phyloP scores from a whole-genome alignment of 2,888 invertebrate species.

The Caenorhabditis angaria region DNA sequence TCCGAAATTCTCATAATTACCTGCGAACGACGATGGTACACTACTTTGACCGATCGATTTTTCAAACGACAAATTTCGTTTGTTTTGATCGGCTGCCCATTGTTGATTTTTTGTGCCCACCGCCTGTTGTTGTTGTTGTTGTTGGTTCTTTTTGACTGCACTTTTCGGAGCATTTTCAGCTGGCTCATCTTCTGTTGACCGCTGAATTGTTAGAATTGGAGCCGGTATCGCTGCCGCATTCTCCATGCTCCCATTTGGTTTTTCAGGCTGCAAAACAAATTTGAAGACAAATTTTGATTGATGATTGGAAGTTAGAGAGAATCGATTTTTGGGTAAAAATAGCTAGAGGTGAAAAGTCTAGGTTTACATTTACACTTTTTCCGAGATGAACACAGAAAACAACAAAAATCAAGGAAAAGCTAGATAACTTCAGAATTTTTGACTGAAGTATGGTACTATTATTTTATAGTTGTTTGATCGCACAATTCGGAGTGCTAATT shows the following conservation, averaged over 20 bases:
- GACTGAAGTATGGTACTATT: too few species aligned
- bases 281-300: too few species aligned
- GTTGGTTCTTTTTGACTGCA: background rate
- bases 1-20: conserved; percentile 10
- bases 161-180: background rate
- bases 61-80: conserved; percentile 37
- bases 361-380: too few species aligned
- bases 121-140: conserved; percentile 7
- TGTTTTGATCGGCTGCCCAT: conserved; percentile 43
- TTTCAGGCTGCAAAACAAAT: background rate
- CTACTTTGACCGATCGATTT: conserved; percentile 22
- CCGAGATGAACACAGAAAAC: too few species aligned
- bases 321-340: too few species aligned
- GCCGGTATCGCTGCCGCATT: conserved; percentile 24
- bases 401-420: too few species aligned
- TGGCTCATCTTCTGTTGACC: conserved; percentile 24
- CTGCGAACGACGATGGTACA: conserved; percentile 17
- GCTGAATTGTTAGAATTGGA: conserved; percentile 8
- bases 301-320: too few species aligned
- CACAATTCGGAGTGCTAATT: too few species aligned
- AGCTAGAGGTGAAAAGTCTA: too few species aligned
- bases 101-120: too few species aligned
- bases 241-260: conserved; percentile 39
- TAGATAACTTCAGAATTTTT: too few species aligned
- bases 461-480: too few species aligned